Conservation (phyloP, 2,113 vertebrate genomes). For the Xiphophorus maculatus region DNA sequence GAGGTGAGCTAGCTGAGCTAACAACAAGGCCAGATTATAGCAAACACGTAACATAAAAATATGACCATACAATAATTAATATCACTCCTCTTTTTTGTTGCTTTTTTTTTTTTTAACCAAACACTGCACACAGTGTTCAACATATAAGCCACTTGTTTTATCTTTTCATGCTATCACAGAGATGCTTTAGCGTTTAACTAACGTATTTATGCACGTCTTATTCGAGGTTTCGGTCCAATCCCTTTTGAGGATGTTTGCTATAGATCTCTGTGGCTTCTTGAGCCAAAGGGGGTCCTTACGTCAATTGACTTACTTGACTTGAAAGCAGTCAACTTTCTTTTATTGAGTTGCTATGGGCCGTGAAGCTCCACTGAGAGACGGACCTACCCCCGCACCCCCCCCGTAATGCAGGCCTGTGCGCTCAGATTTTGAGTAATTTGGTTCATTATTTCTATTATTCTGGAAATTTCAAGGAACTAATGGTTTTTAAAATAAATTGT, state of each 20-base stretch:
- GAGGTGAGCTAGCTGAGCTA: neutral
- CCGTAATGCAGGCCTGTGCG: slow-evolving; percentile 28
- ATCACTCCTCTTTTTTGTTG: neutral
- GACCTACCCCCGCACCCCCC: slow-evolving; percentile 32
- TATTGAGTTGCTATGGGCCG: slow-evolving; percentile 68
- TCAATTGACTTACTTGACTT: slow-evolving; percentile 75
- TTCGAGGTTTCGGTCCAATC: slow-evolving; percentile 47
- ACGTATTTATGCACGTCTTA: slow-evolving; percentile 29
- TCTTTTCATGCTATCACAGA: neutral
- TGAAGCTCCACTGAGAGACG: slow-evolving; percentile 45
- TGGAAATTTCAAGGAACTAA: neutral
- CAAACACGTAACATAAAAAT: neutral
- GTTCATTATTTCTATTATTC: neutral
- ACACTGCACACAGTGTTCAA: neutral
- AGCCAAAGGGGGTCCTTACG: slow-evolving; percentile 65
- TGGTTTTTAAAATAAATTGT: neutral
- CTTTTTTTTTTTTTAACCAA: neutral
- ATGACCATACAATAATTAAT: neutral
- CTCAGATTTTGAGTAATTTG: neutral
- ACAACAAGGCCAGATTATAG: neutral
- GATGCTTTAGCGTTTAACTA: slow-evolving; percentile 13
- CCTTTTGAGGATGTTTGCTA: slow-evolving; percentile 55
- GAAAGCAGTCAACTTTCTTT: slow-evolving; percentile 73
- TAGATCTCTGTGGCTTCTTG: slow-evolving; percentile 71
- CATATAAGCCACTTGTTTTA: neutral